A percentile compares a stretch with the other conserved stretches of the same genome.
Conservation (phyloP, 2,888 invertebrate genomes). For the Carterocephalus palaemon region DNA sequence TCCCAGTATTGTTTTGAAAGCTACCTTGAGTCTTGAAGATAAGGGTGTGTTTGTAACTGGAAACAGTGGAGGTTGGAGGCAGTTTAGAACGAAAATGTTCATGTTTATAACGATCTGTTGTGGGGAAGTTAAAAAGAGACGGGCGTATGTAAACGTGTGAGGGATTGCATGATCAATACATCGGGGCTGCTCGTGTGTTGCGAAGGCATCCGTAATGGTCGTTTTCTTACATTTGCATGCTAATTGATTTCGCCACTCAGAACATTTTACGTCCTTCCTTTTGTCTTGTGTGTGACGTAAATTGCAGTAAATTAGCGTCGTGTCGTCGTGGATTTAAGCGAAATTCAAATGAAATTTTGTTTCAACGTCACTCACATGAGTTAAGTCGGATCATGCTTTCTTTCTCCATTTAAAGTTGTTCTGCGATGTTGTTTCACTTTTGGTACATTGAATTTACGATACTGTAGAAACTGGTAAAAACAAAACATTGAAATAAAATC, state of each 20-base stretch:
- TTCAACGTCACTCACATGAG: constrained; percentile 3
- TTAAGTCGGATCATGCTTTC: constrained; percentile 12
- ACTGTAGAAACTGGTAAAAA: too few species aligned
- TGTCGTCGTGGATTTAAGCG: constrained; percentile 39
- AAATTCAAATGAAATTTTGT: constrained; percentile 28
- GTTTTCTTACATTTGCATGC: constrained; percentile 79
- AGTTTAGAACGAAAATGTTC: constrained; percentile 55
- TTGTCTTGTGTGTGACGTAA: constrained; percentile 62
- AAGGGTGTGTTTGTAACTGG: constrained; percentile 35
- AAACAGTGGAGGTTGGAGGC: constrained; percentile 37
- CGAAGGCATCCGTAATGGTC: constrained; percentile 62
- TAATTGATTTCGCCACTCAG: constrained; percentile 66
- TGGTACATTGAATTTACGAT: too few species aligned
- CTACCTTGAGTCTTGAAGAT: rapidly evolving
- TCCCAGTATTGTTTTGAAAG: background rate
- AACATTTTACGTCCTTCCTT: constrained; percentile 49
- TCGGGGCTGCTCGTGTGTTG: constrained; percentile 42
- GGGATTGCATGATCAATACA: constrained; percentile 73
- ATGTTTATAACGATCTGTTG: constrained; percentile 77
- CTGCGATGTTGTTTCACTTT: background rate
- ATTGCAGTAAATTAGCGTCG: constrained; percentile 58
- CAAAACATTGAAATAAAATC: too few species aligned
- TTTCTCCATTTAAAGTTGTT: background rate
- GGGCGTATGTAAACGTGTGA: constrained; percentile 74
- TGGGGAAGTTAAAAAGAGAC: constrained; percentile 76